Conservation (phyloP, 2,888 invertebrate genomes). For the Diarsia mendica region DNA sequence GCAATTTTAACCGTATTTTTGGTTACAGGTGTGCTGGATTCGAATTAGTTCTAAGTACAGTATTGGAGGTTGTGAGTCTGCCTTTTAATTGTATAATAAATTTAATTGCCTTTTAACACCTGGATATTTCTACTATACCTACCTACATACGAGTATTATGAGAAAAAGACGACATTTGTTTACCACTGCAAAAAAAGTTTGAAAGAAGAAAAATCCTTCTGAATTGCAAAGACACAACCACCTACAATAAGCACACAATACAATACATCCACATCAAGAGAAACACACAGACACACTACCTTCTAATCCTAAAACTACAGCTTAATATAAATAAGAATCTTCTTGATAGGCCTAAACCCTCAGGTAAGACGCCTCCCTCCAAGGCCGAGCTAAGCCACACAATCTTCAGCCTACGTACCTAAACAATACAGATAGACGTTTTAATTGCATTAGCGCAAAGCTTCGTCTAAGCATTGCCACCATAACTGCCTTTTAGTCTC, state of each 20-base stretch:
- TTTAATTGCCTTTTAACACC: too few relatives aligned
- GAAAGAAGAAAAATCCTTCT: not conserved
- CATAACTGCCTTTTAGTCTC: conserved; percentile 50
- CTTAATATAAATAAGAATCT: conserved; percentile 16
- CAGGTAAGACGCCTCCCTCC: conserved; percentile 44
- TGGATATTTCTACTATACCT: too few relatives aligned
- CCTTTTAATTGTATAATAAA: too few relatives aligned
- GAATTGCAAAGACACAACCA: not conserved
- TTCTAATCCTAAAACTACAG: conserved; percentile 23
- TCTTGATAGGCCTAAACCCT: conserved; percentile 28
- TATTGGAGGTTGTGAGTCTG: not conserved
- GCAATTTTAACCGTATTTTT: not conserved
- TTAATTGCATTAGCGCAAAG: conserved; percentile 40
- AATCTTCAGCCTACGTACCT: conserved; percentile 37
- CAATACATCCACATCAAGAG: not conserved
- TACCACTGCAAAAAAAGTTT: not conserved
- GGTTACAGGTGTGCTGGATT: not conserved
- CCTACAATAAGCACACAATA: not conserved
- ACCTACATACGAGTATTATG: too few relatives aligned
- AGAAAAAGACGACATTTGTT: not conserved
- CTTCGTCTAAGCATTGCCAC: conserved; percentile 42
- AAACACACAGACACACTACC: not conserved
- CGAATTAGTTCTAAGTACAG: not conserved
- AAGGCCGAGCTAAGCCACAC: conserved; percentile 36
- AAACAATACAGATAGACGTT: conserved; percentile 53